Evolutionary conservation across 2,797 vertebrate genomes (phyloP), one percentile per base, ranked within the genome.

Genomic region (Neopelma chrysocephalum): DNA sequence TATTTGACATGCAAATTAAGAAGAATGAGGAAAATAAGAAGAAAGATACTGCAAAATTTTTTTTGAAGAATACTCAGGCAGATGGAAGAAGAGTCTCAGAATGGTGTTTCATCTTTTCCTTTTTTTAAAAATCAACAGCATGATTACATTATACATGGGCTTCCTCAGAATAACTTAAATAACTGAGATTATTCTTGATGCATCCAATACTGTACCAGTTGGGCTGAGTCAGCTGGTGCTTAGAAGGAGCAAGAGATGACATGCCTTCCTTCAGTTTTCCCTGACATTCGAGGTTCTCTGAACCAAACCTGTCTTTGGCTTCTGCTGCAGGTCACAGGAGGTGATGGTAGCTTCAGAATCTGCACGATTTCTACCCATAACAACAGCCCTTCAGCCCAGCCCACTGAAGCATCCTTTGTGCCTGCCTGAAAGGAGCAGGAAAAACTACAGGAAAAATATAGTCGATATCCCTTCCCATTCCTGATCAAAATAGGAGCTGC

Each of bases 1-100:
- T 75, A 65, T 66, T 77, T 91, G 82, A 86, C 91, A 88, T 83
- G 82, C 38, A 92, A 88, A 91, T 96, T 62, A 89, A 82, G 62
- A 78, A 83, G 26, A 31, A 11, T 60, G 38, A 70, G 83, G 47
- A 89, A 94, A 96, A 66, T 45, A 72, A 40, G 68, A 87, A 71
- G n/a, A 66, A 61, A 73, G 26, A 57, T 27, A 21, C 6, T 19
- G 26, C 19, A 19, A 9, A 2, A 21, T 47, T 47, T 16, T 54
- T 58, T 77, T 68, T 76, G 1, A 61, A 62, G 42, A 56, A 47
- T 15, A 56, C 20, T 78, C 17, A 36, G 21, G 62, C 79, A 78
- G 61, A 85, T 62, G 40, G 21, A 86, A 90, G 29, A 88, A 48
- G 5, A 79, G 54, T 40, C 40, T 84, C 16, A 3, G 29, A 86